phyloP scores from a whole-genome alignment of 2,797 vertebrate species.

The Siniperca scherzeri region DNA sequence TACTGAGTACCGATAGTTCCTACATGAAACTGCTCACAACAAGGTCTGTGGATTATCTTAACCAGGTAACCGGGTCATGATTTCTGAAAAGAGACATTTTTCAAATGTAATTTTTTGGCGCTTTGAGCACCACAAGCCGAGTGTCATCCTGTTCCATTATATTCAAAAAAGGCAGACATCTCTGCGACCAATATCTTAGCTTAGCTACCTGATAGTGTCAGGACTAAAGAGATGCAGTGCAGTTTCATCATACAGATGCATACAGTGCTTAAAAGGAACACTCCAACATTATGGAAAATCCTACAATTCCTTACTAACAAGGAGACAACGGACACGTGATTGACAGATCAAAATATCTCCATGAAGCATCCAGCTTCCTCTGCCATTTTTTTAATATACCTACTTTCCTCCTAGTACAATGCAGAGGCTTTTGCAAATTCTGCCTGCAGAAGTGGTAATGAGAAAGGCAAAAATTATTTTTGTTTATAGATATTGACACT shows the following conservation, averaged over 20 bases:
- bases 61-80: too few species aligned
- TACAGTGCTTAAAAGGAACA: not conserved
- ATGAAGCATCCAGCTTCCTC: not conserved
- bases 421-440: not conserved
- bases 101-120: too few species aligned
- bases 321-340: not conserved
- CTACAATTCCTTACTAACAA: not conserved
- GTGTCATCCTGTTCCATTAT: too few species aligned
- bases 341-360: conserved; percentile 13
- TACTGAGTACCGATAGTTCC: not conserved
- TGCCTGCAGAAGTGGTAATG: not conserved
- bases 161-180: too few species aligned
- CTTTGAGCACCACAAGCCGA: too few species aligned
- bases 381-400: not conserved
- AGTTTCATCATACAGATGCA: not conserved
- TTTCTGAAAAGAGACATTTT: too few species aligned
- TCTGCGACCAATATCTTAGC: too few species aligned
- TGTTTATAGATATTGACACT: not conserved
- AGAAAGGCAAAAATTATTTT: not conserved
- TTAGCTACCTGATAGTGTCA: not conserved
- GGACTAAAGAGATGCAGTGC: not conserved
- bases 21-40: too few species aligned
- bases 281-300: not conserved
- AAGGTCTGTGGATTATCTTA: too few species aligned
- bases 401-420: not conserved